Conservation (phyloP, 2,888 invertebrate species). For the Agrenia bidenticulata region DNA sequence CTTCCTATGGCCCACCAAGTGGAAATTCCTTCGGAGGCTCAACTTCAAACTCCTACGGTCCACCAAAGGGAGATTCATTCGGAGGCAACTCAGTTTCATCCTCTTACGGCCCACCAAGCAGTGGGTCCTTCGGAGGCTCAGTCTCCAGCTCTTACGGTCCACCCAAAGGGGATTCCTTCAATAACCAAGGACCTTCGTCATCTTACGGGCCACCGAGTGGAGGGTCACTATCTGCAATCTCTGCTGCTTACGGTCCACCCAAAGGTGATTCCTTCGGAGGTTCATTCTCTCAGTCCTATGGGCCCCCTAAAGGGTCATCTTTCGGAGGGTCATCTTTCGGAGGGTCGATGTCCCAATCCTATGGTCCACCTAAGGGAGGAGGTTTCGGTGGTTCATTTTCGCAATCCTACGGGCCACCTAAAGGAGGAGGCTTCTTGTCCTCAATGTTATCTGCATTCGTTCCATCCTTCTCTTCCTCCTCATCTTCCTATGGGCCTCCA, state of each 20-base stretch:
- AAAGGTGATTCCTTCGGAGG: too few relatives aligned
- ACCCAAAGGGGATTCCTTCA: too few relatives aligned
- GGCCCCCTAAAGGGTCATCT: too few relatives aligned
- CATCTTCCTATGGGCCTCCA: not conserved
- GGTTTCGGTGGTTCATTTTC: not conserved
- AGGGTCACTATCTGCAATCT: not conserved
- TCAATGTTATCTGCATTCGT: not conserved
- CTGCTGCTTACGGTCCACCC: too few relatives aligned
- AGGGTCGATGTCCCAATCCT: not conserved
- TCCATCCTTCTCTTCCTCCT: not conserved
- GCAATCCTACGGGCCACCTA: not conserved
- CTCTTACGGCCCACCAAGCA: not conserved
- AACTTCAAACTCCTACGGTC: not conserved
- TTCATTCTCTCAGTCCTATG: too few relatives aligned
- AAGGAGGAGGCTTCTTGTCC: not conserved
- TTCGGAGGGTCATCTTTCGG: not conserved
- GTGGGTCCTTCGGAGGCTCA: too few relatives aligned
- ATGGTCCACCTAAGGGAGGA: too few relatives aligned
- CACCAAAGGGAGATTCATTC: not conserved
- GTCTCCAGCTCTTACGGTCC: too few relatives aligned
- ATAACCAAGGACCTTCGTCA: not conserved
- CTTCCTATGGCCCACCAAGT: not conserved
- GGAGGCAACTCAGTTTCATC: too few relatives aligned
- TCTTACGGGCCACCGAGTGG: not conserved
- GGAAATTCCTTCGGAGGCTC: not conserved